Base-by-base conservation (phyloP, 2,113 vertebrate genomes). In the Dryoscopus gambensis region DNA sequence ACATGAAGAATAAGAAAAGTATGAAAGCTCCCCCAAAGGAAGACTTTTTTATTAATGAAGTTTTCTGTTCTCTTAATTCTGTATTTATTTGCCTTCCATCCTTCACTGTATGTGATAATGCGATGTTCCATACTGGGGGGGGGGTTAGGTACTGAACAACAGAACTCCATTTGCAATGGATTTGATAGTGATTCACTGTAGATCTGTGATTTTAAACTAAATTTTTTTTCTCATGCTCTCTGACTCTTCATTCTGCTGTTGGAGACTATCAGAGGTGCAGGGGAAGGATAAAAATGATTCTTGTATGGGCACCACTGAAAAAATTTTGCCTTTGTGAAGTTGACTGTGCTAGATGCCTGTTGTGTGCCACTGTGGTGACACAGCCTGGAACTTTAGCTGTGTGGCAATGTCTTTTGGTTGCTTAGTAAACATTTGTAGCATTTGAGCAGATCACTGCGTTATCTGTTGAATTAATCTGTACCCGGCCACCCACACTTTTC, bases 401-500 rank as follows among this genome's bases (percentile, higher is more conserved):
- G 79, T 97, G 75, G 87, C 70, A 91, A 78, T 69, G 30, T 50
- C 84, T 84, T 60, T 23, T 40, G 64, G 37, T 89, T 91, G 57
- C 91, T 62, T 47, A 35, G 69, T 93, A 93, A 95, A 91, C 79
- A 88, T 73, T 53, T 63, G 53, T 83, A 87, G 63, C 71, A 42
- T 73, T 69, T 64, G 69, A 73, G 11, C 47, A 53, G 42, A 68
- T 82, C 27, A 9, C 25, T 42, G 53, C 15, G 1, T 77, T 94
- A 92, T 93, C 89, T 69, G 7, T 37, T 79, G 62, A 83, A 71
- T 42, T 84, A 68, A 91, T 95, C 82, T 90, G 52, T 87, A 44
- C 76, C 50, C 0, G 5, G 71, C 91, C 96, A 65, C 97, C 97
- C 80, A 91, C 95, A 46, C 89, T 87, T 97, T 97, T 97, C 97